Conservation (phyloP, 2,113 vertebrate genomes). For the Rhadina sibilatrix region DNA sequence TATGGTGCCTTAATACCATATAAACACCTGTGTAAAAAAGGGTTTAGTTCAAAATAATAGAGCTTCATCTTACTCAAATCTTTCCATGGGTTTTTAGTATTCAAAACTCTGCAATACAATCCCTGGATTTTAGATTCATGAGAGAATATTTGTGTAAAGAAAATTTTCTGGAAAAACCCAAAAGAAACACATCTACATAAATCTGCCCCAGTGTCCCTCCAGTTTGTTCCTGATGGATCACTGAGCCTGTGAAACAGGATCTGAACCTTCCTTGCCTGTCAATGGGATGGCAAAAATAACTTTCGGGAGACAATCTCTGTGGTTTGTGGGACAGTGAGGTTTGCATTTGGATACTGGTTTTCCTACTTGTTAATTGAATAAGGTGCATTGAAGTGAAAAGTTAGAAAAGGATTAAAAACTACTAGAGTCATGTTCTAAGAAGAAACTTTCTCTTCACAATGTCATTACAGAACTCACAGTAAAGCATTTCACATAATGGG, state of each 20-base stretch:
- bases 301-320: neutral
- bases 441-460: neutral
- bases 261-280: neutral
- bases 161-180: neutral
- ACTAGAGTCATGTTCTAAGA: neutral
- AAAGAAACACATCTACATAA: accelerated
- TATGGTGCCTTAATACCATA: neutral
- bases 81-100: neutral
- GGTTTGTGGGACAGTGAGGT: neutral
- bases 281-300: neutral
- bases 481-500: neutral
- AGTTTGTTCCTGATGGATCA: neutral
- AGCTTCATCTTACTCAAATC: neutral
- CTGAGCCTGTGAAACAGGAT: neutral
- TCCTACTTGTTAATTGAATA: neutral
- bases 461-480: neutral
- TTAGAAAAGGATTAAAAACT: neutral
- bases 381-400: neutral
- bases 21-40: neutral
- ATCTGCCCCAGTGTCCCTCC: neutral
- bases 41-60: neutral
- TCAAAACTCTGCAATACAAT: neutral
- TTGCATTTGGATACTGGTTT: neutral
- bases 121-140: neutral
- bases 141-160: neutral